Conservation (phyloP, 2,888 invertebrate genomes). For the Crioceris asparagi region DNA sequence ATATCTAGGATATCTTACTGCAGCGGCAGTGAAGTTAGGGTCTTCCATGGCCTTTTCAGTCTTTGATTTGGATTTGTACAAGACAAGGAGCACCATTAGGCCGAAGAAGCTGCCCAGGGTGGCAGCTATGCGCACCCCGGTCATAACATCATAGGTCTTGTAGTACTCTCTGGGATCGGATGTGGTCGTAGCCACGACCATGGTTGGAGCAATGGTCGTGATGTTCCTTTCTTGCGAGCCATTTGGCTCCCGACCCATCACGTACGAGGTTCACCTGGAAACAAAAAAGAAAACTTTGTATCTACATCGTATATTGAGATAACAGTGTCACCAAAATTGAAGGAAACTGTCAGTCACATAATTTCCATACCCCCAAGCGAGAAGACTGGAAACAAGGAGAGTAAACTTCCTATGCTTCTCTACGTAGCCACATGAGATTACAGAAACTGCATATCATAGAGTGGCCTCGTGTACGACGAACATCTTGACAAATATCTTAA, state of each 20-base stretch:
- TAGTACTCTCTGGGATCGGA: slow-evolving; percentile 47
- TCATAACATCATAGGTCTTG: slow-evolving; percentile 88
- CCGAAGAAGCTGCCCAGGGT: slow-evolving; percentile 86
- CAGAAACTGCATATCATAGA: no score
- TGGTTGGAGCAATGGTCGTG: slow-evolving; percentile 5
- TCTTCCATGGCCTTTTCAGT: slow-evolving; percentile 64
- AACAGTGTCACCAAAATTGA: slow-evolving; percentile 12
- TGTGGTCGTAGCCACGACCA: no score
- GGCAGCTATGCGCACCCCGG: slow-evolving; percentile 83
- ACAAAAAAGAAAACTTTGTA: no score
- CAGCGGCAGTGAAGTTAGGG: slow-evolving; percentile 65
- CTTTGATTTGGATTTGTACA: slow-evolving; percentile 81
- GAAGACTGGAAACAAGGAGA: no score
- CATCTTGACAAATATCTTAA: no score
- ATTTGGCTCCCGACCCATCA: slow-evolving; percentile 34
- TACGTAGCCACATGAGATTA: no score
- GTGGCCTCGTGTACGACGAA: no score
- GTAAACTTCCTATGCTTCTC: no score
- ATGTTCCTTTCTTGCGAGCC: slow-evolving; percentile 27
- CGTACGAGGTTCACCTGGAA: slow-evolving; percentile 26
- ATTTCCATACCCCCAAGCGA: no score
- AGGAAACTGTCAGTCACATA: slow-evolving; percentile 5
- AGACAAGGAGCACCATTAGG: slow-evolving; percentile 83
- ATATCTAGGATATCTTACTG: no score
- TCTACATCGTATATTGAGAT: slow-evolving; percentile 17